Evolutionary conservation across 2,797 vertebrate genomes (phyloP), one percentile per base, ranked within the genome.

Genomic region (Myripristis jacobus): DNA sequence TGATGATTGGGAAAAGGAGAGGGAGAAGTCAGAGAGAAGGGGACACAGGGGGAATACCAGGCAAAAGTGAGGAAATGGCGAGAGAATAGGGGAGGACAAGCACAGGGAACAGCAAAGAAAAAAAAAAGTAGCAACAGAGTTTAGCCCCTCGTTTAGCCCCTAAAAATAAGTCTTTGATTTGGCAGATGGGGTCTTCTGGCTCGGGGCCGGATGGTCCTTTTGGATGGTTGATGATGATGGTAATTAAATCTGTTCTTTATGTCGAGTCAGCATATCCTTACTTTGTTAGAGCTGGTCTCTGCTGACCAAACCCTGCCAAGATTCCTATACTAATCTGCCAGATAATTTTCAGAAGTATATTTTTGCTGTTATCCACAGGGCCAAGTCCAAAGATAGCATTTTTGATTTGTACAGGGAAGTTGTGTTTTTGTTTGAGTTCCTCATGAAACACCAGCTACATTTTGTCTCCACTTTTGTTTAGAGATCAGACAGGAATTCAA

Each of bases 191-290:
- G 86, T 73, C 29, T 85, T 88, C 82, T 88, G 82, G 77, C 84
- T 69, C 24, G 21, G 64, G 70, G 73, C 70, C 80, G 61, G 81
- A 82, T 59, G 74, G 85, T 87, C 64, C 59, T 87, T 47, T 84
- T 70, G 77, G 82, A 86, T 64, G 78, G 64, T 73, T 87, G 85
- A 51, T 50, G 91, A 90, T 59, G 92, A 92, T 65, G 93, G 89
- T 94, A 91, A 95, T 94, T 94, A 94, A 95, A 95, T 92, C 89
- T 88, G 91, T 85, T 90, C 80, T 88, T 95, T 95, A 91, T 95
- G 94, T 93, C 80, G 91, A 95, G 91, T 96, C 95, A 96, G 96
- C 95, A 95, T 92, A 93, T 95, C 93, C 94, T 94, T 84, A 81
- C 93, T 94, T 95, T 95, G 95, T 96, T 94, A 94, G 82, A 88